A percentile compares a stretch with the other conserved stretches of the same genome.
phyloP scores from a whole-genome alignment of 2,113 vertebrate species.

The Phaethornis superciliosus region DNA sequence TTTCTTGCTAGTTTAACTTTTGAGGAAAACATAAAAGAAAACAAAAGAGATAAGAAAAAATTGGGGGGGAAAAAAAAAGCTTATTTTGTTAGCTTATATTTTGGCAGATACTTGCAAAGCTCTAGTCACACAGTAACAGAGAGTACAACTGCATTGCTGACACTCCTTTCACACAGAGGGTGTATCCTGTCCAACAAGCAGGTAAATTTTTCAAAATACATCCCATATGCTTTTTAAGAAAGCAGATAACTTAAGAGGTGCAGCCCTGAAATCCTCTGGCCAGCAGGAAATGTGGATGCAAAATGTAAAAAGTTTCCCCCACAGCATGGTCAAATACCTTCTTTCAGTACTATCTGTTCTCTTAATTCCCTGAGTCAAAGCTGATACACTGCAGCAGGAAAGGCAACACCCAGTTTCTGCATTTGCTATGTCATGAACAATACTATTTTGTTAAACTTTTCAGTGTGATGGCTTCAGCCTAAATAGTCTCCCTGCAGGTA shows the following conservation, averaged over 20 bases:
- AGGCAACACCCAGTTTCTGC: too few species aligned
- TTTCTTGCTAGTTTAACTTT: background rate
- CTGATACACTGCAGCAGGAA: background rate
- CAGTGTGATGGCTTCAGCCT: background rate
- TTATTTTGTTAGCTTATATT: background rate
- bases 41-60: too few species aligned
- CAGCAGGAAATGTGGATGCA: background rate
- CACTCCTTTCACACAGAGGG: background rate
- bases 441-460: background rate
- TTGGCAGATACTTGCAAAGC: background rate
- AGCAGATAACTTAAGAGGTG: background rate
- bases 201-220: background rate
- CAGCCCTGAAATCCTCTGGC: background rate
- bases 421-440: background rate
- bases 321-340: background rate
- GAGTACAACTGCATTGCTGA: background rate
- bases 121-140: fast-evolving
- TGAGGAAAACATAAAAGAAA: background rate
- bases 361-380: background rate
- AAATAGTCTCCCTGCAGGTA: background rate
- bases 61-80: too few species aligned
- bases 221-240: background rate
- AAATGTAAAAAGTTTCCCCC: background rate
- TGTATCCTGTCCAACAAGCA: fast-evolving
- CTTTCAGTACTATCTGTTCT: background rate